Evolutionary conservation across 2,113 vertebrate genomes (phyloP), one percentile per base, ranked within the genome.

Genomic region (Perccottus glenii): DNA sequence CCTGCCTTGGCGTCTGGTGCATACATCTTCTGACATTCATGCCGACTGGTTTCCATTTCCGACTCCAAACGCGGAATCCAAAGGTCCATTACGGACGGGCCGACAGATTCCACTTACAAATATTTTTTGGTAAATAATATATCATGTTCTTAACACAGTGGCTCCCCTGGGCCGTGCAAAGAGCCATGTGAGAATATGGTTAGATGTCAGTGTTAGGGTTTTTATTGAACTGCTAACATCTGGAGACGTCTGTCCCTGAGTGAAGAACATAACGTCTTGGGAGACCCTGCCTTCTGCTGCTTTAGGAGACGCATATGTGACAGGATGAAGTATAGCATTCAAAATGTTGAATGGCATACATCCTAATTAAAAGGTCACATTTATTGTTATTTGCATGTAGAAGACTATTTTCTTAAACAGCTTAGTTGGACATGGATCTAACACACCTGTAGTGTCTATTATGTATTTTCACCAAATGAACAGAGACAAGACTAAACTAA

Each of bases 81-180:
- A n/a, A 11, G 60, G 57, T 56, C 75, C 84, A 77, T 87, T 79
- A 85, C 60, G 53, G 75, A 84, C 80, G 78, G 78, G 73, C 64
- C 12, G 82, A 75, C 75, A 73, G 77, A 48, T 84, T 90, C 91
- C 90, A 93, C 93, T 93, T 93, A 93, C 92, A 92, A 93, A 94
- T 93, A 92, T 94, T 92, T 93, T 85, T 90, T 91, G 88, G 83
- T 92, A 91, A 90, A 85, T 75, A 93, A 73, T 77, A 87, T 89
- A 90, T 89, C 88, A 79, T 83, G 87, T 94, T 93, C 88, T 92
- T 92, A 93, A 92, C 91, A 86, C 88, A 89, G 86, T 70, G n/a
- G 63, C 43, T 88, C 83, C 82, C 83, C 10, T 42, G 60, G 82
- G 86, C 63, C 0, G 60, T 70, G 78, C 84, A 90, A 82, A 83